A percentile compares a stretch with the other conserved stretches of the same genome.
These are phyloP conservation scores for Sinelater perroti DNA, from an alignment of 2,888 invertebrate genomes.

Conservation along the genomic window DNA sequence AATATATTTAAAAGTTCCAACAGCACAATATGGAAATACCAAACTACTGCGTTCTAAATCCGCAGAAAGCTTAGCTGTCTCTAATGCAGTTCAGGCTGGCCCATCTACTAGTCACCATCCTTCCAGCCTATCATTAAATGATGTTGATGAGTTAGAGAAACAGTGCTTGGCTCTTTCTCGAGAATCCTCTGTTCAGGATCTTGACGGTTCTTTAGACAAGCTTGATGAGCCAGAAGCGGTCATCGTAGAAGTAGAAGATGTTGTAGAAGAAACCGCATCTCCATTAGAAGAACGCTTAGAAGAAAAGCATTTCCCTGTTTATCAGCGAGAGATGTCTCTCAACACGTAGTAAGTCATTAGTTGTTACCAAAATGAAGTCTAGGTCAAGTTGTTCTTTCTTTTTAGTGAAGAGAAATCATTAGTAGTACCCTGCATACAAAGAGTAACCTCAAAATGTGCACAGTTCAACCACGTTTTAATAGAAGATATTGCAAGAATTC, in stretches of 20 bases:
- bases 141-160: slow-evolving; percentile 73
- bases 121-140: slow-evolving; percentile 78
- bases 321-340: slow-evolving; percentile 71
- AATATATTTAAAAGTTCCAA: too few species aligned
- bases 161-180: slow-evolving; percentile 51
- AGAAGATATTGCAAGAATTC: slow-evolving; percentile 60
- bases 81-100: slow-evolving; percentile 55
- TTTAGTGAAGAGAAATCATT: slow-evolving; percentile 48
- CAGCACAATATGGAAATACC: slow-evolving; percentile 8
- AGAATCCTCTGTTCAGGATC: slow-evolving; percentile 50
- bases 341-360: slow-evolving; percentile 61
- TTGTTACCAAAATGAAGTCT: too few species aligned
- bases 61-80: slow-evolving; percentile 74
- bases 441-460: slow-evolving; percentile 56
- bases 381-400: slow-evolving; percentile 11
- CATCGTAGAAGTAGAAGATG: slow-evolving; percentile 82
- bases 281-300: slow-evolving; percentile 73
- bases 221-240: slow-evolving; percentile 74
- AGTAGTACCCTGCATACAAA: slow-evolving; percentile 55
- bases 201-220: slow-evolving; percentile 49
- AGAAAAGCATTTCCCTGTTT: slow-evolving; percentile 79
- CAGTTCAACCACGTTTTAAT: slow-evolving; percentile 63
- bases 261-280: slow-evolving; percentile 80
- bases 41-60: slow-evolving; percentile 77
- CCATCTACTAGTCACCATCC: slow-evolving; percentile 71